Evolutionary conservation across 2,113 vertebrate species (phyloP).

Genomic region (Dromiciops gliroides): DNA sequence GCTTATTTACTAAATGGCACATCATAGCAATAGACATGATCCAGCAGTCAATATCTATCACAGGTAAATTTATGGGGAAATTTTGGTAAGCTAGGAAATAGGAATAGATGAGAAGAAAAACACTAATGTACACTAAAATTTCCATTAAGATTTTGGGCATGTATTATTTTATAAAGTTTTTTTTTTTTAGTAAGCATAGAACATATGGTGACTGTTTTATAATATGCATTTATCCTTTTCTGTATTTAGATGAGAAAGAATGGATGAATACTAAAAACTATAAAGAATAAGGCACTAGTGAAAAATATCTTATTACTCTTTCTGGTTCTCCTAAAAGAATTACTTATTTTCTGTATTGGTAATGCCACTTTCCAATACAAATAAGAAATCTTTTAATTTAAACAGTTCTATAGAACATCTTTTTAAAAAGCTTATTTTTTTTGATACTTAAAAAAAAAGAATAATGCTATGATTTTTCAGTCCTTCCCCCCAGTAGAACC

Average conservation of each 20-base stretch:
- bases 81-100: neutral
- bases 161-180: neutral
- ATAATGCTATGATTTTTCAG: neutral
- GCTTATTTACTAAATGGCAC: conserved; percentile 42
- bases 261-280: neutral
- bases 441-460: neutral
- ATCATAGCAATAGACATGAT: neutral
- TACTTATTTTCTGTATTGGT: neutral
- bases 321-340: neutral
- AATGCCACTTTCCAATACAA: neutral
- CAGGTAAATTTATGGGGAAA: conserved; percentile 5
- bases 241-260: neutral
- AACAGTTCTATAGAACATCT: neutral
- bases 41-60: neutral
- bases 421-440: neutral
- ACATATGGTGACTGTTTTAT: conserved; percentile 31
- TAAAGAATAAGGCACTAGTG: neutral
- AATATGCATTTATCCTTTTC: neutral
- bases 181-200: conserved; percentile 12
- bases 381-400: neutral
- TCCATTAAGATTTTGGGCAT: neutral
- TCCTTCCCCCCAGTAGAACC: neutral
- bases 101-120: conserved; percentile 10
- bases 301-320: neutral
- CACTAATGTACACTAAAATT: conserved; percentile 37